Evolutionary conservation across 2,888 invertebrate genomes (phyloP).

Genomic region (Sussaba pulchella): DNA sequence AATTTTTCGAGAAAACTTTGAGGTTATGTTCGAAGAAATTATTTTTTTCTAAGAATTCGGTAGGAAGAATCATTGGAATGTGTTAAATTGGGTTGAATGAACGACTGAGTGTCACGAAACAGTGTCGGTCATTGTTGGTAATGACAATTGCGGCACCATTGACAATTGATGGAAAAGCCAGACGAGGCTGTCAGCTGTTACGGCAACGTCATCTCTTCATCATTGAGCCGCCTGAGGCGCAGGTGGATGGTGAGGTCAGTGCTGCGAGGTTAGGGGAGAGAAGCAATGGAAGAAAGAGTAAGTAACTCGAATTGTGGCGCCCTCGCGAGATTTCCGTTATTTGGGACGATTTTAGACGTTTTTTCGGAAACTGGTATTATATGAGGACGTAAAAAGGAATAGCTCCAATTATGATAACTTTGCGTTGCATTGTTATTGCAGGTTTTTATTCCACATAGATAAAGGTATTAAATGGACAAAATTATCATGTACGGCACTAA

Average conservation of each 20-base stretch:
- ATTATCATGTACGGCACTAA: no score
- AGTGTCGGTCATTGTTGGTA: not conserved
- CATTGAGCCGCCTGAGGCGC: not conserved
- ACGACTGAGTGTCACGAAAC: not conserved
- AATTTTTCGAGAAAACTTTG: not conserved
- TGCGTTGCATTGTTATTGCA: no score
- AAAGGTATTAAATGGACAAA: no score
- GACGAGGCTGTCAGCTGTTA: constrained; percentile 19
- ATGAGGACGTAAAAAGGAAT: no score
- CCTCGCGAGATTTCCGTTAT: no score
- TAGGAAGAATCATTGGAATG: not conserved
- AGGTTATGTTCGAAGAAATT: constrained; percentile 32
- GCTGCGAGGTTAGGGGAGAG: not conserved
- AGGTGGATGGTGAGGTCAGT: not conserved
- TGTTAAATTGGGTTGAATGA: not conserved
- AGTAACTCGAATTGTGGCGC: no score
- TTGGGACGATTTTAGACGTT: no score
- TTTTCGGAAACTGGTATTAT: no score
- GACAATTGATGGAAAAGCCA: constrained; percentile 1
- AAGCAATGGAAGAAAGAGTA: no score
- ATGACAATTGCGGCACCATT: not conserved
- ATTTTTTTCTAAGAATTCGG: not conserved
- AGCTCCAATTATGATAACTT: no score
- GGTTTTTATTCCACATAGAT: no score
- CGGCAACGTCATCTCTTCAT: constrained; percentile 17